Percentiles rank a stretch among this genome's conserved stretches.
Conservation (phyloP, 2,797 vertebrate species). For the Synanceia verrucosa region DNA sequence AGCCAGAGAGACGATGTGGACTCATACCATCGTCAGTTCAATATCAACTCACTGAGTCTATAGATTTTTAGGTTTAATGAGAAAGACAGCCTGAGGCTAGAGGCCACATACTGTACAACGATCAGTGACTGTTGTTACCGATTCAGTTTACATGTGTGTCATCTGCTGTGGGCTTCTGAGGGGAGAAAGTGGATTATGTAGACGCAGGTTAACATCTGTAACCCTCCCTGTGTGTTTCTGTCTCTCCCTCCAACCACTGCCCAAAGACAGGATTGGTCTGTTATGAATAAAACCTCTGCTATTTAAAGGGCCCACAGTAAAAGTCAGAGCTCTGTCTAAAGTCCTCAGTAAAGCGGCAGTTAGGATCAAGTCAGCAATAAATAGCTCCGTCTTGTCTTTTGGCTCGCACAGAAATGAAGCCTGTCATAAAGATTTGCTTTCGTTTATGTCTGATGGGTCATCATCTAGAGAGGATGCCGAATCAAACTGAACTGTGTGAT, state of each 20-base stretch:
- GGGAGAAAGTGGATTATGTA: constrained; percentile 15
- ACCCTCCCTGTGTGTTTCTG: constrained; percentile 13
- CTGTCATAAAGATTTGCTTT: constrained; percentile 43
- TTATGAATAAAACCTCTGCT: constrained; percentile 53
- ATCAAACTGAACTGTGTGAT: background rate
- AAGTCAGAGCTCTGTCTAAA: constrained; percentile 45
- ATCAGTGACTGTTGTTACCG: constrained; percentile 38
- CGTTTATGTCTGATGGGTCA: constrained; percentile 26
- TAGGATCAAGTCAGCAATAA: constrained; percentile 47
- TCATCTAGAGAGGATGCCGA: background rate
- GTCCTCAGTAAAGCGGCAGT: constrained; percentile 35
- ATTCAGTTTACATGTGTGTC: constrained; percentile 12
- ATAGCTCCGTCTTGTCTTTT: constrained; percentile 54
- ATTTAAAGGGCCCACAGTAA: constrained; percentile 55
- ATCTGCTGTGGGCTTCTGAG: constrained; percentile 7
- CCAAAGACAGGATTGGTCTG: constrained; percentile 28
- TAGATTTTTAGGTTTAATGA: constrained; percentile 69
- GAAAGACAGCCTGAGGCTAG: constrained; percentile 53
- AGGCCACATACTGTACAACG: constrained; percentile 33
- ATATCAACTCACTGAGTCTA: constrained; percentile 48
- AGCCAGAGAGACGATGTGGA: constrained; percentile 20
- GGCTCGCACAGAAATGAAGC: constrained; percentile 38
- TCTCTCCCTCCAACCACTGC: constrained; percentile 5
- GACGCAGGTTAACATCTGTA: constrained; percentile 17
- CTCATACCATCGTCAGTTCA: constrained; percentile 46